Conservation (phyloP, 2,888 invertebrate genomes). For the Tiliacea aurago region DNA sequence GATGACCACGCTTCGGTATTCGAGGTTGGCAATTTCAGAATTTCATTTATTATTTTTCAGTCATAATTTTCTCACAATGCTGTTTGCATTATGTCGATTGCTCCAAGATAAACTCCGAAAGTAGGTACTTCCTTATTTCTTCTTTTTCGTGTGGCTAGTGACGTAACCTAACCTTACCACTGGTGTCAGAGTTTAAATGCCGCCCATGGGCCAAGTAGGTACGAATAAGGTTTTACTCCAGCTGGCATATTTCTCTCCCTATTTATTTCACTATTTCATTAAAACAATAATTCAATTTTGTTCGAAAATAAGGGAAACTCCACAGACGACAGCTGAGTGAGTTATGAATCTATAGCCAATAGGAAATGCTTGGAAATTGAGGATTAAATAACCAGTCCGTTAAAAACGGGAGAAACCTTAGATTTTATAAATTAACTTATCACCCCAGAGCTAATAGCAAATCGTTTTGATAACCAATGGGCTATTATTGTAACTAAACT, state of each 20-base stretch:
- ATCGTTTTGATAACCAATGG: not conserved
- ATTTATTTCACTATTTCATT: constrained; percentile 41
- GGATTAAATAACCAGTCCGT: not conserved
- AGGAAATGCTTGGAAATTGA: constrained; percentile 8
- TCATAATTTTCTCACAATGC: not conserved
- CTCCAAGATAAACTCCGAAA: not conserved
- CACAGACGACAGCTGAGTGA: constrained; percentile 49
- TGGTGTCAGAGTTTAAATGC: too few species aligned
- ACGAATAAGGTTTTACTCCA: too few species aligned
- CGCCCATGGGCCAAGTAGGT: not conserved
- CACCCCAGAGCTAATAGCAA: too few species aligned
- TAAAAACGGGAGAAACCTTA: not conserved
- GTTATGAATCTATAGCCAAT: constrained; percentile 39
- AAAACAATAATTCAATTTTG: constrained; percentile 51
- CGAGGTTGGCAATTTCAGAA: not conserved
- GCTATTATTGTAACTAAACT: not conserved
- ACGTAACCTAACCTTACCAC: too few species aligned
- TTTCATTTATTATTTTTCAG: not conserved
- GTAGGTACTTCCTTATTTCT: too few species aligned
- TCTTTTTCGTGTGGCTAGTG: too few species aligned
- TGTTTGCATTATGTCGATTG: not conserved
- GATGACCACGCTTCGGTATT: not conserved
- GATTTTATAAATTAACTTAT: not conserved
- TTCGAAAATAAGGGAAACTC: constrained; percentile 42
- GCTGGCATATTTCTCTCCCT: not conserved